Conservation (phyloP, 2,888 invertebrate genomes). For the Caenorhabditis imperialis region DNA sequence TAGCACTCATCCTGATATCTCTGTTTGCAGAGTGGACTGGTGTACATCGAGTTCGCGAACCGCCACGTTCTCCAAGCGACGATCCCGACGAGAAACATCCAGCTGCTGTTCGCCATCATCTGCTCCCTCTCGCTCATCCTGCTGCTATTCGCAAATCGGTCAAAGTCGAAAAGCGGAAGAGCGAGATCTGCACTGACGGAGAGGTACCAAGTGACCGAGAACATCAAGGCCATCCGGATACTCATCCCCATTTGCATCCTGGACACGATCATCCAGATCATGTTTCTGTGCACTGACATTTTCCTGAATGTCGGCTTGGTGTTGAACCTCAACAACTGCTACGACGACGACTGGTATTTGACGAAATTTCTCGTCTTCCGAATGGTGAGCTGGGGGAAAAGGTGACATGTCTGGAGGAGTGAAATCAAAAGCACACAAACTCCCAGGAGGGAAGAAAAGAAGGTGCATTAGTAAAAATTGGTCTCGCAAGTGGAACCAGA, state of each 20-base stretch:
- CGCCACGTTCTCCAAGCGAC: slow-evolving; percentile 24
- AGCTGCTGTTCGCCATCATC: slow-evolving; percentile 27
- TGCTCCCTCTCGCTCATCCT: slow-evolving; percentile 9
- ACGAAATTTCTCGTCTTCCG: slow-evolving; percentile 31
- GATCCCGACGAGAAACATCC: slow-evolving; percentile 33
- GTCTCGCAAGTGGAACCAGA: no score
- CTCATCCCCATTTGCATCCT: slow-evolving; percentile 29
- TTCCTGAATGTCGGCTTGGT: slow-evolving; percentile 31
- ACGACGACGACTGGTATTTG: slow-evolving; percentile 39
- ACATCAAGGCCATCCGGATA: slow-evolving; percentile 24
- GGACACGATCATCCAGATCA: slow-evolving; percentile 34
- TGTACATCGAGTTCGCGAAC: slow-evolving; percentile 31
- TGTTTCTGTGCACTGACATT: slow-evolving; percentile 34
- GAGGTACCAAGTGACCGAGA: slow-evolving; percentile 50
- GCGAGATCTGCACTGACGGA: slow-evolving; percentile 24
- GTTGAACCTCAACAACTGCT: slow-evolving; percentile 42
- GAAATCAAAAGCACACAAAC: no score
- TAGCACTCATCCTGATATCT: no score
- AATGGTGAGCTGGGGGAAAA: slow-evolving; percentile 44
- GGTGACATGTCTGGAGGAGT: no score
- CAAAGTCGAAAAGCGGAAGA: slow-evolving; percentile 25
- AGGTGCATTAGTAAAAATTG: no score
- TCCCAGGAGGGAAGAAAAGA: no score
- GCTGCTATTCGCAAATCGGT: slow-evolving; percentile 36
- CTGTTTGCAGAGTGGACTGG: slow-evolving; percentile 34